Evolutionary conservation across 2,888 invertebrate species (phyloP), one percentile per base, ranked within the genome.

Genomic region (Encarsia formosa): DNA sequence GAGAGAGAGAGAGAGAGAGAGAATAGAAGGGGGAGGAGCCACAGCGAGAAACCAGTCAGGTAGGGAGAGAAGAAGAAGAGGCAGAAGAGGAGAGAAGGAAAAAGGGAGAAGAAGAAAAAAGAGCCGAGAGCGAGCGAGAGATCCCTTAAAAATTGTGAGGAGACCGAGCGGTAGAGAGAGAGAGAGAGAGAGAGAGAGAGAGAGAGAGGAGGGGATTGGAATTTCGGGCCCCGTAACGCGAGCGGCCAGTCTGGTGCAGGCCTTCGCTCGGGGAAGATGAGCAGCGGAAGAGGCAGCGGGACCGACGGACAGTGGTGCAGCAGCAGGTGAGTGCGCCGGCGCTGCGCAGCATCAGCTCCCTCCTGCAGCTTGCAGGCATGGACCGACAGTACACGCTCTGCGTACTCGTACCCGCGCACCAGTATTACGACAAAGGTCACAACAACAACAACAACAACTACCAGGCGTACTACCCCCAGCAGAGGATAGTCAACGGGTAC

Each of bases 381-480:
- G 73, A 73, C 68, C 73, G 72, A 62, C 73, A 73, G 71, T 73
- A 72, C 65, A 71, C 73, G 52, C 65, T 73, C 59, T 73, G 73
- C 61, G 70, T 73, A 65, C 72, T 73, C 60, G 73, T 73, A 65
- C 73, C 73, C 63, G 71, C 72, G 61, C 70, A 73, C 58, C 73
- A 73, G 63, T 73, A 73, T 60, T 71, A 70, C 60, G 63, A 70
- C 54, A 59, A 11, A 59, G 58, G 22, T 60, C 62, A 15, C 61
- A 62, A 6, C 49, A 52, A 5, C 50, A 55, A 23, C 46, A 29
- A 2, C 23, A 40, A 13, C 15, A 15, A 20, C 16, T 31, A 15
- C 19, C 20, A 22, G 40, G 23, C 39, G 5, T 39, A 42, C 18
- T 29, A 42, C 19, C 41, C 26, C 16, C 41, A 41, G 29, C 41